phyloP scores from a whole-genome alignment of 2,113 vertebrate genomes.

The Himantopus leucocephalus region DNA sequence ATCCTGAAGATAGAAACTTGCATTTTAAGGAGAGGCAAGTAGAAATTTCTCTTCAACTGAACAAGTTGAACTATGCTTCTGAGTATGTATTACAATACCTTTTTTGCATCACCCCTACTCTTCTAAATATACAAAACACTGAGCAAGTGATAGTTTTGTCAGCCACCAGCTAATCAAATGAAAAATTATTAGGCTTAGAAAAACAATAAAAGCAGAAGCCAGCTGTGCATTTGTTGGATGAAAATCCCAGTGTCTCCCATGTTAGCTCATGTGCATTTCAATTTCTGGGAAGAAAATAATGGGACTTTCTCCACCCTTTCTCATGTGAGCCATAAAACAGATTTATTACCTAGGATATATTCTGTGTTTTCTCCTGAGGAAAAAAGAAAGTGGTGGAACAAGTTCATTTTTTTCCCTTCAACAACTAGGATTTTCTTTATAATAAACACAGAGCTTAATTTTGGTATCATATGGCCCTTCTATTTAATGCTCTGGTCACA shows the following conservation, averaged over 20 bases:
- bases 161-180: slow-evolving; percentile 61
- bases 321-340: slow-evolving; percentile 70
- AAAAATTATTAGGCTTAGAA: slow-evolving; percentile 61
- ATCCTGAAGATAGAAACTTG: not conserved
- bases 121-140: slow-evolving; percentile 40
- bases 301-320: slow-evolving; percentile 68
- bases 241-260: slow-evolving; percentile 59
- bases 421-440: slow-evolving; percentile 66
- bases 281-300: slow-evolving; percentile 73
- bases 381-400: slow-evolving; percentile 61
- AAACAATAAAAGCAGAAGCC: slow-evolving; percentile 66
- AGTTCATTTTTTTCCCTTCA: slow-evolving; percentile 62
- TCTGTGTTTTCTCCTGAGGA: slow-evolving; percentile 64
- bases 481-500: slow-evolving; percentile 60
- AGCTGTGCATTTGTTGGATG: slow-evolving; percentile 62
- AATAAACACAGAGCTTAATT: slow-evolving; percentile 61
- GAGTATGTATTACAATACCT: not conserved
- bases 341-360: slow-evolving; percentile 69
- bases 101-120: slow-evolving; percentile 16
- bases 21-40: not conserved
- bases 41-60: slow-evolving; percentile 4
- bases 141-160: slow-evolving; percentile 55
- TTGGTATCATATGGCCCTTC: slow-evolving; percentile 57
- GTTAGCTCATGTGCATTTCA: slow-evolving; percentile 60
- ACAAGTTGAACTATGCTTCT: not conserved